phyloP scores from a whole-genome alignment of 2,797 vertebrate genomes.

The Perodicticus potto region DNA sequence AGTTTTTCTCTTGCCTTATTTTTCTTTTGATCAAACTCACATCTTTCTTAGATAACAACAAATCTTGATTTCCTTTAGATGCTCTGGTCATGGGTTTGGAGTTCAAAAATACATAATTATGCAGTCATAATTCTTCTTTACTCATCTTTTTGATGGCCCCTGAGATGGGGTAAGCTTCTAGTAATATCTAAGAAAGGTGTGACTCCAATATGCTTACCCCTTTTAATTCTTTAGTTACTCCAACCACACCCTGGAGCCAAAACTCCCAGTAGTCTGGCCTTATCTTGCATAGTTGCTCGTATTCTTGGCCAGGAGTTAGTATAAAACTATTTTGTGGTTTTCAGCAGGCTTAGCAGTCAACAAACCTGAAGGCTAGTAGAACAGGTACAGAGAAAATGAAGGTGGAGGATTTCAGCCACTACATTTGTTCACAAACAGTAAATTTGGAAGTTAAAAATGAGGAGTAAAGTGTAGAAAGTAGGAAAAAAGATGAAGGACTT shows the following conservation, averaged over 20 bases:
- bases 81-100: background rate
- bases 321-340: conserved; percentile 50
- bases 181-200: background rate
- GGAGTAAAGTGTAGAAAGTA: background rate
- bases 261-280: conserved; percentile 4
- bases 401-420: background rate
- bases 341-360: background rate
- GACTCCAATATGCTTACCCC: conserved; percentile 12
- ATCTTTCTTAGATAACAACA: background rate
- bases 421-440: background rate
- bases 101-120: conserved; percentile 41
- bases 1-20: background rate
- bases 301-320: conserved; percentile 41
- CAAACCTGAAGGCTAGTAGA: background rate
- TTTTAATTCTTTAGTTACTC: conserved; percentile 33
- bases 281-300: conserved; percentile 52
- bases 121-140: background rate
- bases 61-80: background rate
- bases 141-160: conserved; percentile 19
- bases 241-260: conserved; percentile 15
- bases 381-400: conserved; percentile 39
- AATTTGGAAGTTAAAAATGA: background rate
- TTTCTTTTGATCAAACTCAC: conserved; percentile 3
- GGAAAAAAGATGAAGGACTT: background rate
- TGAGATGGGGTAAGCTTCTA: background rate